Percentiles rank a stretch among this genome's conserved stretches.
Evolutionary conservation across 2,797 vertebrate genomes (phyloP).

Genomic region (Amphiprion clarkii): DNA sequence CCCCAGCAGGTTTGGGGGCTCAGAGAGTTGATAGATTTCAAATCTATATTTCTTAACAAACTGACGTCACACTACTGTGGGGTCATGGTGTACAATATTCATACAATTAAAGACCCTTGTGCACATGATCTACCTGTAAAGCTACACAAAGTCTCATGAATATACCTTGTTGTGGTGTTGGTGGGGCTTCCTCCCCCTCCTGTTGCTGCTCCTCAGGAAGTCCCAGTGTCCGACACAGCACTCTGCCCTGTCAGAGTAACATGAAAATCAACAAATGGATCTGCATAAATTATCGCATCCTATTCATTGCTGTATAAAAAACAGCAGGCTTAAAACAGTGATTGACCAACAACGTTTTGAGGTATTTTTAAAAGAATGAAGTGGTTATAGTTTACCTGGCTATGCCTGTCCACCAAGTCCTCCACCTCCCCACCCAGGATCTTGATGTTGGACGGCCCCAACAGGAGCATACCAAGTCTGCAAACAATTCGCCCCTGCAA

Average conservation of each 20-base stretch:
- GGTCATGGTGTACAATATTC: not conserved
- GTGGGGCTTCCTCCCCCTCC: constrained; percentile 35
- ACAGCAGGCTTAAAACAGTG: not conserved
- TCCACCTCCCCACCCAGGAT: constrained; percentile 96
- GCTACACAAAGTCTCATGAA: not conserved
- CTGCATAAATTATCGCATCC: not conserved
- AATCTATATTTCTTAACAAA: not conserved
- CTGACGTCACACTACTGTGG: not conserved
- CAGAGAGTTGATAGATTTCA: not conserved
- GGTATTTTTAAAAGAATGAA: not conserved
- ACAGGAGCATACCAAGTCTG: constrained; percentile 92
- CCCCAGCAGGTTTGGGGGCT: no score
- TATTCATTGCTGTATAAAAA: not conserved
- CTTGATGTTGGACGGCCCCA: constrained; percentile 92
- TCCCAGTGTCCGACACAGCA: constrained; percentile 91
- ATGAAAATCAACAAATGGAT: constrained; percentile 5
- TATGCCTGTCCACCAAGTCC: constrained; percentile 88
- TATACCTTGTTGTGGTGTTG: constrained; percentile 64
- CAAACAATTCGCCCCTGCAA: constrained; percentile 89
- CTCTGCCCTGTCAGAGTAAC: constrained; percentile 79
- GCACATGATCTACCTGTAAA: not conserved
- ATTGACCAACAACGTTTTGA: not conserved
- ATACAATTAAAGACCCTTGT: not conserved
- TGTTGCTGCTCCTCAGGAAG: constrained; percentile 82
- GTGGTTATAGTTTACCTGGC: constrained; percentile 59